phyloP scores from a whole-genome alignment of 2,888 invertebrate genomes.

The Agonum fuliginosum region DNA sequence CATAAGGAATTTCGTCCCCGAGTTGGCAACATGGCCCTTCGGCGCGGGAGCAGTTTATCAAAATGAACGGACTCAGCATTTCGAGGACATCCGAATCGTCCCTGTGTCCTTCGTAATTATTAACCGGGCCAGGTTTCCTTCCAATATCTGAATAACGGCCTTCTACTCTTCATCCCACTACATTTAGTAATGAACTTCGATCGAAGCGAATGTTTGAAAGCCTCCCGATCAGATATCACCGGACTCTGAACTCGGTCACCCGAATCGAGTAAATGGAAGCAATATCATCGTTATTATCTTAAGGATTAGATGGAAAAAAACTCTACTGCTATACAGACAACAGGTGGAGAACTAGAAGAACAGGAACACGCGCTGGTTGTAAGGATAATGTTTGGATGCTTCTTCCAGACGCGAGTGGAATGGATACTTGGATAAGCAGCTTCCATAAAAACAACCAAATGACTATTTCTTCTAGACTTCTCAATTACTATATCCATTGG shows the following conservation, averaged over 20 bases:
- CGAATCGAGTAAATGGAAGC: slow-evolving; percentile 13
- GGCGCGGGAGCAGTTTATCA: slow-evolving; percentile 22
- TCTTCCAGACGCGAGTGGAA: slow-evolving; percentile 33
- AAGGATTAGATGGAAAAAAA: slow-evolving; percentile 41
- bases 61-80: slow-evolving; percentile 45
- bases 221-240: not conserved
- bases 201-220: not conserved
- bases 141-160: slow-evolving; percentile 27
- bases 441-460: slow-evolving; percentile 21
- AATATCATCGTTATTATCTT: slow-evolving; percentile 29
- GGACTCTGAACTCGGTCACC: slow-evolving; percentile 7
- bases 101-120: slow-evolving; percentile 24
- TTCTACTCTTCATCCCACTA: slow-evolving; percentile 10
- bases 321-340: slow-evolving; percentile 22
- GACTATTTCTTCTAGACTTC: slow-evolving; percentile 27
- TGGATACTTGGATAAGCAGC: slow-evolving; percentile 21
- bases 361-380: not conserved
- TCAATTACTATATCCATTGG: slow-evolving; percentile 22
- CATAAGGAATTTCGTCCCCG: slow-evolving; percentile 39
- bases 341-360: slow-evolving; percentile 22
- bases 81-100: not conserved
- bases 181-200: slow-evolving; percentile 51
- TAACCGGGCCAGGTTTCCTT: not conserved
- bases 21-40: not conserved
- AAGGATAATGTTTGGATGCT: slow-evolving; percentile 36